A percentile compares a stretch with the other conserved stretches of the same genome.
Conservation (phyloP, 2,113 vertebrate species). For the Holacanthus passer region DNA sequence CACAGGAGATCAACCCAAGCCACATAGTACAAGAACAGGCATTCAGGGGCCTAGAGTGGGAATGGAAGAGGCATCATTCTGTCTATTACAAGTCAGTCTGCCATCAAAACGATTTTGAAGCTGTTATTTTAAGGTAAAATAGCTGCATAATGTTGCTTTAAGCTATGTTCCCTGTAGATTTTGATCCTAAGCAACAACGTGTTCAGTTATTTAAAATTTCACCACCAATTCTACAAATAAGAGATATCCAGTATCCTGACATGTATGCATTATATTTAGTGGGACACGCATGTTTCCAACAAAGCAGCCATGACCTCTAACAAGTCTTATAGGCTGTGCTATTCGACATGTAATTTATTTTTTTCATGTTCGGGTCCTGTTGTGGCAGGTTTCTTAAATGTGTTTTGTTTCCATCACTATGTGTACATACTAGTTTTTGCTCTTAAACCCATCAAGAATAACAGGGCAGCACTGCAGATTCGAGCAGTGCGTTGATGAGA, state of each 20-base stretch:
- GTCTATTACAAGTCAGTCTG: too few relatives aligned
- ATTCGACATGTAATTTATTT: slow-evolving; percentile 13
- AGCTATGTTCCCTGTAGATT: background rate
- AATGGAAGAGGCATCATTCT: too few relatives aligned
- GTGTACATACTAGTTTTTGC: slow-evolving; percentile 22
- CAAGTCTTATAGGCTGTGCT: background rate
- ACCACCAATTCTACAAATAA: background rate
- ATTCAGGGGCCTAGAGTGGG: too few relatives aligned
- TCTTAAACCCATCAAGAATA: slow-evolving; percentile 8
- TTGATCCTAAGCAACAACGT: background rate
- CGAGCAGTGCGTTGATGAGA: background rate
- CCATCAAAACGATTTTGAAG: too few relatives aligned
- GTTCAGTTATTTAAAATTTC: slow-evolving; percentile 1
- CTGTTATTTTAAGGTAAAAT: too few relatives aligned
- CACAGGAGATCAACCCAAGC: too few relatives aligned
- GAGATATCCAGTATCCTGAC: background rate
- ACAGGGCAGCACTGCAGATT: background rate
- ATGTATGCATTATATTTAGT: background rate
- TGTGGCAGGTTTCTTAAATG: slow-evolving; percentile 17
- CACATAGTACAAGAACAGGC: too few relatives aligned
- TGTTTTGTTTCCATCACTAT: background rate
- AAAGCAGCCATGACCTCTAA: background rate
- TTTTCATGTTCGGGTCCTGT: background rate
- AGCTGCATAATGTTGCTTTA: too few relatives aligned
- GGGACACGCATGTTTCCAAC: slow-evolving; percentile 8